Evolutionary conservation across 1,140 invertebrate genomes (phyloP).

Genomic region (Tigriopus japonicus): DNA sequence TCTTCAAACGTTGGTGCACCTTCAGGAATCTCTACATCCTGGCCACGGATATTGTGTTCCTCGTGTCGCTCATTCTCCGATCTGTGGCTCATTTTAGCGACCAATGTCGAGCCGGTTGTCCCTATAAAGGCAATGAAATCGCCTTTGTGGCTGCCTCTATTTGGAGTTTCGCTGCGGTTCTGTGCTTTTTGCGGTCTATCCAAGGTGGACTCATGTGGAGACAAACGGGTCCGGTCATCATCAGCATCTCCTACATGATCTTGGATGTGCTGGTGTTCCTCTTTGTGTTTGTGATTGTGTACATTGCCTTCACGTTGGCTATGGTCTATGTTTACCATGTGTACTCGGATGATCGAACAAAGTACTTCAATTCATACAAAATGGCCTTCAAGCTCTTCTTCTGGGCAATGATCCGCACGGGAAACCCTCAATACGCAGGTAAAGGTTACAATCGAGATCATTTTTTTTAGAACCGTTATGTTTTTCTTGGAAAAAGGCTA

Average conservation of each 20-base stretch:
- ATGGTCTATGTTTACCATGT: slow-evolving; percentile 10
- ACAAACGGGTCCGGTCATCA: slow-evolving; percentile 13
- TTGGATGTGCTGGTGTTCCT: slow-evolving; percentile 10
- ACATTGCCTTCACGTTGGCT: slow-evolving; percentile 8
- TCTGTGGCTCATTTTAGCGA: slow-evolving; percentile 4
- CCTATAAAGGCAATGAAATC: slow-evolving; percentile 7
- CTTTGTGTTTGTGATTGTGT: slow-evolving; percentile 12
- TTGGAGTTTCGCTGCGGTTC: slow-evolving; percentile 5
- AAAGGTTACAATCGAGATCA: too few species aligned
- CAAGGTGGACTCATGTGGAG: slow-evolving; percentile 12
- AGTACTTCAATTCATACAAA: slow-evolving; percentile 10
- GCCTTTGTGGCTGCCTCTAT: slow-evolving; percentile 5
- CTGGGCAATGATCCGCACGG: slow-evolving; percentile 11
- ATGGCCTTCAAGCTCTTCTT: slow-evolving; percentile 14
- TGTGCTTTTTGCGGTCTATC: slow-evolving; percentile 9
- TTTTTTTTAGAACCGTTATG: too few species aligned
- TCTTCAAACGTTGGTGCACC: slow-evolving; percentile 9
- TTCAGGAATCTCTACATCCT: slow-evolving; percentile 11
- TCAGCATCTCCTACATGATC: slow-evolving; percentile 13
- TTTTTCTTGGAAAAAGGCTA: too few species aligned
- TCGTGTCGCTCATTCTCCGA: slow-evolving; percentile 3
- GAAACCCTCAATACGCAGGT: slow-evolving; percentile 11
- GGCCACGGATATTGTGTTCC: slow-evolving; percentile 6
- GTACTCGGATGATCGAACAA: background rate
- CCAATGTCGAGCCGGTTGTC: slow-evolving; percentile 3